phyloP scores from a whole-genome alignment of 2,113 vertebrate species.

The Podocnemis expansa region DNA sequence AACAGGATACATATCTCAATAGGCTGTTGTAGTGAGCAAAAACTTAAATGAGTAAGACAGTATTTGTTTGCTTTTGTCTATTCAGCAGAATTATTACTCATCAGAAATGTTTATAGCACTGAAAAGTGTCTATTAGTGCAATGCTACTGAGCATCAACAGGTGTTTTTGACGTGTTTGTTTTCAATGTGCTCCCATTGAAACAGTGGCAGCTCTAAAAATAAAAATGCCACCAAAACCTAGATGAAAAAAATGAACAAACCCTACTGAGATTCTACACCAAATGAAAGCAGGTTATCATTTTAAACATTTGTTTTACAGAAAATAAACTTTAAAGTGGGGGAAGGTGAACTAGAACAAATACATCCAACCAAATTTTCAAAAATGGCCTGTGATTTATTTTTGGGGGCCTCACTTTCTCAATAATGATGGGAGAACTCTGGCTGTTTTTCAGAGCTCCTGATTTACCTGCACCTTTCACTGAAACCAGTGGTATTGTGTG shows the following conservation, averaged over 20 bases:
- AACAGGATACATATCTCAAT: background rate
- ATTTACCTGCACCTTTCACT: background rate
- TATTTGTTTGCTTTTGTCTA: background rate
- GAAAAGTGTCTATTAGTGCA: background rate
- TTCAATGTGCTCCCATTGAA: background rate
- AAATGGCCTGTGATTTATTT: background rate
- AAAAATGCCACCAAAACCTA: background rate
- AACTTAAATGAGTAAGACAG: background rate
- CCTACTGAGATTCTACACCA: background rate
- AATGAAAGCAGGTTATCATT: background rate
- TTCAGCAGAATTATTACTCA: background rate
- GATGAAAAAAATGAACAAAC: background rate
- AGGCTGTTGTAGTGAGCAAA: background rate
- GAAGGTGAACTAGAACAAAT: background rate
- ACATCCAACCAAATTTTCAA: background rate
- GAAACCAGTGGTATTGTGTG: background rate
- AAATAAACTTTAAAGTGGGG: background rate
- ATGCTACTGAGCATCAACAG: background rate
- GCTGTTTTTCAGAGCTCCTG: background rate
- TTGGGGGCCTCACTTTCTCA: background rate
- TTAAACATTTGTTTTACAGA: background rate
- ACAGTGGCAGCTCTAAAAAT: background rate
- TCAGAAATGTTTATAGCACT: background rate
- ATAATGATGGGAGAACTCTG: background rate
- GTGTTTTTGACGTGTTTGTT: background rate